phyloP scores from a whole-genome alignment of 2,888 invertebrate species.

The Volucella bombylans region DNA sequence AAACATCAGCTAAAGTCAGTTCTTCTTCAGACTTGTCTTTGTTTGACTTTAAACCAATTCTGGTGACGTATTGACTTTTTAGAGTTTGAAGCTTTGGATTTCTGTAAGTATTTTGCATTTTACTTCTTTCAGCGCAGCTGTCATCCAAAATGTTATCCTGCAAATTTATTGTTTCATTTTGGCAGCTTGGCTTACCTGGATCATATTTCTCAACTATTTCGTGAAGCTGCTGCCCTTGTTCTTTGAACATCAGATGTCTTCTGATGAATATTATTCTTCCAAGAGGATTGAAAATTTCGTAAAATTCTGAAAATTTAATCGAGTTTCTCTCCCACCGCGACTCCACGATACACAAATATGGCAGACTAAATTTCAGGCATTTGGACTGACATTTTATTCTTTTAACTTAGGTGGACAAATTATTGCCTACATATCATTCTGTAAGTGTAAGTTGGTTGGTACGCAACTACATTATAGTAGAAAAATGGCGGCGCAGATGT shows the following conservation, averaged over 20 bases:
- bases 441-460: no score
- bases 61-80: constrained; percentile 31
- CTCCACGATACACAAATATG: no score
- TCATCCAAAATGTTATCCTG: no score
- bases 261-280: constrained; percentile 27
- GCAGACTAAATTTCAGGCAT: no score
- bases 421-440: no score
- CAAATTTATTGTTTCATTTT: no score
- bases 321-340: constrained; percentile 60
- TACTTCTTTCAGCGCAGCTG: not conserved
- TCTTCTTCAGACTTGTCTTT: constrained; percentile 6
- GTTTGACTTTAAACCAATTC: constrained; percentile 17
- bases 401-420: no score
- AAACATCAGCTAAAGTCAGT: constrained; percentile 6
- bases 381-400: no score
- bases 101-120: not conserved
- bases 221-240: not conserved
- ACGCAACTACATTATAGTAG: no score
- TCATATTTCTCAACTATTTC: not conserved
- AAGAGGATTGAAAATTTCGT: constrained; percentile 19
- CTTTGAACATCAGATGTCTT: constrained; percentile 42
- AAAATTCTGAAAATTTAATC: constrained; percentile 55
- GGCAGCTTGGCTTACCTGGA: no score
- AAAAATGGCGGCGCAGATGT: no score
- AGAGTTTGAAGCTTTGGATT: constrained; percentile 19